Conservation (phyloP, 2,113 vertebrate genomes). For the Paedocypris sp. region DNA sequence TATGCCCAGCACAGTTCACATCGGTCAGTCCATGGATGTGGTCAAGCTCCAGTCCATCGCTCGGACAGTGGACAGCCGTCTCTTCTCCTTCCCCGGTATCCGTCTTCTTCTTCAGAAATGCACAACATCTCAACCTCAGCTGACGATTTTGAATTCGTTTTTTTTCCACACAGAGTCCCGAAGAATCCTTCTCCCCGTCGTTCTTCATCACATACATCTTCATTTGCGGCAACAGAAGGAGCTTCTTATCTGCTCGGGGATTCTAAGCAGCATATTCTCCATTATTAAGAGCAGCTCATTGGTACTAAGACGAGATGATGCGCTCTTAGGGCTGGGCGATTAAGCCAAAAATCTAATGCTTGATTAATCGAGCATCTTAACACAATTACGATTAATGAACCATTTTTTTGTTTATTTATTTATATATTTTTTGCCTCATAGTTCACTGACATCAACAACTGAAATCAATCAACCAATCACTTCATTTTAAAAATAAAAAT, state of each 20-base stretch:
- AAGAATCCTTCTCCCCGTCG: conserved; percentile 86
- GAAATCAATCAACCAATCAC: too few species aligned
- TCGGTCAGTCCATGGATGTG: conserved; percentile 91
- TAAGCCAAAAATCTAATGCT: too few species aligned
- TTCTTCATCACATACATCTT: conserved; percentile 94
- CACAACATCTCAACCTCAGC: background rate
- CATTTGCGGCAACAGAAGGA: conserved; percentile 96
- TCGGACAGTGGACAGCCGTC: conserved; percentile 87
- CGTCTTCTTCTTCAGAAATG: too few species aligned
- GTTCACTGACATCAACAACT: too few species aligned
- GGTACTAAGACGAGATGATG: conserved; percentile 54
- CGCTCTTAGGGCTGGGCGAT: too few species aligned
- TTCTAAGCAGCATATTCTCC: conserved; percentile 95
- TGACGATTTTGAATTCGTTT: background rate
- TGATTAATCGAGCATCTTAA: too few species aligned
- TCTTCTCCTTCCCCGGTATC: conserved; percentile 92
- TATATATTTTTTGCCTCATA: too few species aligned
- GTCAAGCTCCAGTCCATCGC: conserved; percentile 93
- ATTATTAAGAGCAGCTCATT: conserved; percentile 74
- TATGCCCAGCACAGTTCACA: conserved; percentile 90
- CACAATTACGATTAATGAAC: too few species aligned
- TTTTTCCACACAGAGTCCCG: conserved; percentile 73
- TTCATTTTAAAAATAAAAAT: too few species aligned
- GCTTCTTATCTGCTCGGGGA: conserved; percentile 91
- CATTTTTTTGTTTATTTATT: too few species aligned